Evolutionary conservation across 2,113 vertebrate genomes (phyloP).

Genomic region (Macrotus californicus): DNA sequence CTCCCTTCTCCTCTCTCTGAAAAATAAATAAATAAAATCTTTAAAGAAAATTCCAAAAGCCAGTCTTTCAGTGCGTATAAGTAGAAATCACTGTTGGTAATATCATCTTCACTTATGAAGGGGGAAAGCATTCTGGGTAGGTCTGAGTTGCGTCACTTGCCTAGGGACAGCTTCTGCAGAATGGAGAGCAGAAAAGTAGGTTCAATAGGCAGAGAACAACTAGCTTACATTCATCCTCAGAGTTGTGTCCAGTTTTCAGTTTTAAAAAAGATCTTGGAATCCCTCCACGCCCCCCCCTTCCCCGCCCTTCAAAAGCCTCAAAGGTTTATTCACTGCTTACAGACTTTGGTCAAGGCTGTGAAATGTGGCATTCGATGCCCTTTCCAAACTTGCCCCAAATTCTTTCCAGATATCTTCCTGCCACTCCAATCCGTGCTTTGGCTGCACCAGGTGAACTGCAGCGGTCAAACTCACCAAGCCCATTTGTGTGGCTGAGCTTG

Average conservation of each 20-base stretch:
- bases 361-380: neutral
- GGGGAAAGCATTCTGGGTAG: neutral
- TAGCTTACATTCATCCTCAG: neutral
- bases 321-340: neutral
- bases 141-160: neutral
- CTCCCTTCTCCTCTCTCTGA: too few species aligned
- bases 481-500: accelerated
- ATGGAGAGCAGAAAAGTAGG: neutral
- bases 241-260: constrained; percentile 24
- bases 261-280: constrained; percentile 6
- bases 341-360: neutral
- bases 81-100: neutral
- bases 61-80: neutral
- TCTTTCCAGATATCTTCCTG: neutral
- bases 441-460: too few species aligned
- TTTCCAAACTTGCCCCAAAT: neutral
- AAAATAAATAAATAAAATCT: too few species aligned
- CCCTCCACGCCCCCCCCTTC: neutral
- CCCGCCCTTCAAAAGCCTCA: neutral
- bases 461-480: neutral
- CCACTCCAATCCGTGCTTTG: neutral
- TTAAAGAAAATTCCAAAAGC: neutral
- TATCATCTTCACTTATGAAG: neutral
- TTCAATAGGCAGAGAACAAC: constrained; percentile 9
- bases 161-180: neutral